Evolutionary conservation across 2,888 invertebrate species (phyloP).

Genomic region (Phyllotreta striolata): DNA sequence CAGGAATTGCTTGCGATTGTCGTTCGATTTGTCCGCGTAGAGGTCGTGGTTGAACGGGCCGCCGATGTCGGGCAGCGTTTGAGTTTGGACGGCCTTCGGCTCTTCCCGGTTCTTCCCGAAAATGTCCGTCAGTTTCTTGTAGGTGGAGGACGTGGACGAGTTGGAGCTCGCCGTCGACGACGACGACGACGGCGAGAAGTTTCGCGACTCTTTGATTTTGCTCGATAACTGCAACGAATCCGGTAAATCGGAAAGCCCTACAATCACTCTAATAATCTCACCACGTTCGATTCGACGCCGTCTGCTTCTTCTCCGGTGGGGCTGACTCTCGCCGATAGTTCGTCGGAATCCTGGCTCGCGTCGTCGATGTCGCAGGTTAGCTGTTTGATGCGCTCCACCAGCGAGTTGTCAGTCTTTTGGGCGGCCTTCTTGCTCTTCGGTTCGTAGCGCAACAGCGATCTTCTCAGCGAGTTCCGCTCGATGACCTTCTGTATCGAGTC

Average conservation of each 20-base stretch:
- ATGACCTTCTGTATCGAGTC: conserved; percentile 78
- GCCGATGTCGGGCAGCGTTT: conserved; percentile 64
- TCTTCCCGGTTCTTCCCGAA: conserved; percentile 62
- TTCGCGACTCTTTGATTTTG: conserved; percentile 35
- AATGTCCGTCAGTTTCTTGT: conserved; percentile 69
- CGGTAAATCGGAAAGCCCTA: too few species aligned
- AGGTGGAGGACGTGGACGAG: conserved; percentile 70
- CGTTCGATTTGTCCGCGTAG: conserved; percentile 58
- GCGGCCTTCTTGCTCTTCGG: conserved; percentile 61
- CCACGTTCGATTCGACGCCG: conserved; percentile 42
- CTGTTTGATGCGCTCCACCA: conserved; percentile 86
- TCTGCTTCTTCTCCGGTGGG: conserved; percentile 73
- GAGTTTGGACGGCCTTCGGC: conserved; percentile 43
- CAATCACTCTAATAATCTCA: conserved; percentile 5
- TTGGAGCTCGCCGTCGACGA: conserved; percentile 67
- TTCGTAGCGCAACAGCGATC: conserved; percentile 74
- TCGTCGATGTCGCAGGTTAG: conserved; percentile 88
- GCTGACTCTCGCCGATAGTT: conserved; percentile 62
- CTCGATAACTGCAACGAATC: conserved; percentile 29
- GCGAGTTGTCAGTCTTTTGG: conserved; percentile 74
- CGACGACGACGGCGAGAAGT: conserved; percentile 64
- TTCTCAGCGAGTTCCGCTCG: conserved; percentile 81
- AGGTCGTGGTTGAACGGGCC: conserved; percentile 57
- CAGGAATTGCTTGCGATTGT: conserved; percentile 77
- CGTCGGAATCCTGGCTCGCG: conserved; percentile 44